A percentile compares a stretch with the other conserved stretches of the same genome.
These are phyloP conservation scores for Pipistrellus pygmaeus DNA, from an alignment of 2,797 vertebrate species.

Conservation along the genomic window DNA sequence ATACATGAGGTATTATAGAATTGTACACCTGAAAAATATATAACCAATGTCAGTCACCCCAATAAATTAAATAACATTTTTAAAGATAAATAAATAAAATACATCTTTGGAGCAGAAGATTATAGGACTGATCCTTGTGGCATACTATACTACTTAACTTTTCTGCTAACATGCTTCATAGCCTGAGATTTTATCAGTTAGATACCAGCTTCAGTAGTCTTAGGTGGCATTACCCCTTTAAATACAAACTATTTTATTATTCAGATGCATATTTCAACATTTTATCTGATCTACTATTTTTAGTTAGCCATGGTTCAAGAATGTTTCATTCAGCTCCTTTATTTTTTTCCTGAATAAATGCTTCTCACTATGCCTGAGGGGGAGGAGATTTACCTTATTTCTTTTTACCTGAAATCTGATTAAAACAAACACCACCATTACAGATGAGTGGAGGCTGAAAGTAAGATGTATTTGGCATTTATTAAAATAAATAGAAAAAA, in stretches of 20 bases:
- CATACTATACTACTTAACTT: slow-evolving; percentile 82
- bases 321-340: slow-evolving; percentile 69
- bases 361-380: slow-evolving; percentile 46
- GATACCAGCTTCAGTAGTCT: slow-evolving; percentile 77
- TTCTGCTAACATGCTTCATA: slow-evolving; percentile 77
- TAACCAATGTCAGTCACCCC: neutral
- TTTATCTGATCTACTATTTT: slow-evolving; percentile 64
- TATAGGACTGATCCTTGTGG: slow-evolving; percentile 83
- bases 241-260: slow-evolving; percentile 12
- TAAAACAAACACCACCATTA: slow-evolving; percentile 49
- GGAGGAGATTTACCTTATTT: neutral
- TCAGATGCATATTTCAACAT: slow-evolving; percentile 60
- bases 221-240: slow-evolving; percentile 84
- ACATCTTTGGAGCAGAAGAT: slow-evolving; percentile 76
- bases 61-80: neutral
- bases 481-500: neutral
- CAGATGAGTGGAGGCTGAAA: slow-evolving; percentile 44
- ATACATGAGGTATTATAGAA: neutral
- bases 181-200: slow-evolving; percentile 82
- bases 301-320: slow-evolving; percentile 70
- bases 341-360: slow-evolving; percentile 58
- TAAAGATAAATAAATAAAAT: neutral
- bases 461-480: slow-evolving; percentile 6
- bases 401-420: slow-evolving; percentile 52
- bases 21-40: neutral